phyloP scores from a whole-genome alignment of 2,113 vertebrate species.

The Capricornis sumatraensis region DNA sequence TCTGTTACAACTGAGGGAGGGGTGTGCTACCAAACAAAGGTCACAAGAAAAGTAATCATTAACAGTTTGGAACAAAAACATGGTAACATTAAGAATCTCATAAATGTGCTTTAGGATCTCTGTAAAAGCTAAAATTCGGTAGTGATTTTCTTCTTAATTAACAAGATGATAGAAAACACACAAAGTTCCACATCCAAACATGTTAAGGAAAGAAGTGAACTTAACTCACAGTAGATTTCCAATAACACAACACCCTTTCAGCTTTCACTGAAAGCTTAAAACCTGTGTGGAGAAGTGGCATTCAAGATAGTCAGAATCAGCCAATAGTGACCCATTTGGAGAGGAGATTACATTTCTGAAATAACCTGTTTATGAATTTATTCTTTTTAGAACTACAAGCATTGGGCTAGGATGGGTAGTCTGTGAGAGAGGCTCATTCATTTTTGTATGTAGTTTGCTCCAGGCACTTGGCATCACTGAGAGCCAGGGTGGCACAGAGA shows the following conservation, averaged over 20 bases:
- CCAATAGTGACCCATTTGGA: background rate
- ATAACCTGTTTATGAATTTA: background rate
- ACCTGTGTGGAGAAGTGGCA: background rate
- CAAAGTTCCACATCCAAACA: background rate
- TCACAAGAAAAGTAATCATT: background rate
- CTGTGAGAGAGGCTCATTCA: background rate
- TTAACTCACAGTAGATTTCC: background rate
- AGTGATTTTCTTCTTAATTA: background rate
- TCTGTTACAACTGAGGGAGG: slow-evolving; percentile 86
- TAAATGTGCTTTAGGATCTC: background rate
- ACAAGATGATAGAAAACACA: background rate
- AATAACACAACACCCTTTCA: background rate
- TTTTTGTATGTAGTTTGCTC: background rate
- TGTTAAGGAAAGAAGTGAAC: background rate
- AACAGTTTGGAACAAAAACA: background rate
- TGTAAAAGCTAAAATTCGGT: background rate
- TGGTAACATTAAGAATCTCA: background rate
- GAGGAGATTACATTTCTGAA: background rate
- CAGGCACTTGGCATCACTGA: background rate
- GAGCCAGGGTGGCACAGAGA: background rate
- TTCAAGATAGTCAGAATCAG: background rate
- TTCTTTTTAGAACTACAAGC: background rate
- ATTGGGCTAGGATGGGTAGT: background rate
- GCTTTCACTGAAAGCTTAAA: background rate
- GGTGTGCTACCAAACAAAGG: slow-evolving; percentile 83